Evolutionary conservation across 2,113 vertebrate species (phyloP).

Genomic region (Philantomba maxwellii): DNA sequence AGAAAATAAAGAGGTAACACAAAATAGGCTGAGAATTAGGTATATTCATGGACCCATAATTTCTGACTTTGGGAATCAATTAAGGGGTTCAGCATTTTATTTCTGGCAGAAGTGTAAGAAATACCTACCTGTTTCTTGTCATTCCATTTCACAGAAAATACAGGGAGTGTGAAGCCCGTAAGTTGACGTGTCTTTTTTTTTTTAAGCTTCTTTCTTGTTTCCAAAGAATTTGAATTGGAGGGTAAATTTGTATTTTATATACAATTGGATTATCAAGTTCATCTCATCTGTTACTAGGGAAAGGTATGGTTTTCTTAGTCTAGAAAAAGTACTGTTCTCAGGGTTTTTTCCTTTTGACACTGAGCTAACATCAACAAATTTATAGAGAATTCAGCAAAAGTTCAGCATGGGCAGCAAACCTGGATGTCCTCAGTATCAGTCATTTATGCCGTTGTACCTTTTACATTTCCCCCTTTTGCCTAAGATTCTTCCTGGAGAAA

Average conservation of each 20-base stretch:
- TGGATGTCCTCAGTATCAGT: not conserved
- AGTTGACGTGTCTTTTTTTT: not conserved
- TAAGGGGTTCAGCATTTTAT: not conserved
- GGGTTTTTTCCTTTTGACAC: not conserved
- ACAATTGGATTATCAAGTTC: not conserved
- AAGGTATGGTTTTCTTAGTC: not conserved
- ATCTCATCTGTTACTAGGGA: not conserved
- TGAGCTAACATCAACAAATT: not conserved
- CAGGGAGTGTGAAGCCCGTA: not conserved
- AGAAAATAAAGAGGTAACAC: not conserved
- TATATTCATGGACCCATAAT: not conserved
- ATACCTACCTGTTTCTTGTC: not conserved
- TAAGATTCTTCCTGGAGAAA: not conserved
- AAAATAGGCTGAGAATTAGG: not conserved
- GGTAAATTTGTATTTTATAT: not conserved
- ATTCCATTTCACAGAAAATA: not conserved
- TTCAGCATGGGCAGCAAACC: not conserved
- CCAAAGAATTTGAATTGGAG: not conserved
- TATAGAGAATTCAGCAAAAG: not conserved
- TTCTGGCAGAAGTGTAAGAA: slow-evolving; percentile 6
- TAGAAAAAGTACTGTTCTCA: not conserved
- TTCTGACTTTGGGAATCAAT: not conserved
- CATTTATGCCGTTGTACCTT: not conserved
- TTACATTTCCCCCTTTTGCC: not conserved
- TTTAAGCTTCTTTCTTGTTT: not conserved